These are phyloP conservation scores for Balaenoptera acutorostrata DNA, from an alignment of 2,113 vertebrate genomes.

Conservation along the genomic window DNA sequence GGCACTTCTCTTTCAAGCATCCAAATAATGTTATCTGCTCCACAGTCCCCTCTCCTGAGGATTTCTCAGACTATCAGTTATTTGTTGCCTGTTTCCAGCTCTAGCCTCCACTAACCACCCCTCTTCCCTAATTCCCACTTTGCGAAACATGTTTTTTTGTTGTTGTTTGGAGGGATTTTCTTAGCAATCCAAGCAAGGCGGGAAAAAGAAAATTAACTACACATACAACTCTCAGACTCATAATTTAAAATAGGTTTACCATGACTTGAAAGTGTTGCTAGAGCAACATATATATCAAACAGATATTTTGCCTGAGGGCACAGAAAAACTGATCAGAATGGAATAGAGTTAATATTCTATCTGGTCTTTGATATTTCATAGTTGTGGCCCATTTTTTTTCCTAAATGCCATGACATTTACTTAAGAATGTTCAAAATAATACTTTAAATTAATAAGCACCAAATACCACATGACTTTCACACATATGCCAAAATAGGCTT, in stretches of 20 bases:
- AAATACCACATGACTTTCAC: not conserved
- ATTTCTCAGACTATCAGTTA: not conserved
- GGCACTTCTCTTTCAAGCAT: not conserved
- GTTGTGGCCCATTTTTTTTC: not conserved
- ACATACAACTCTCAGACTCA: not conserved
- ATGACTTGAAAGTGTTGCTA: conserved; percentile 5
- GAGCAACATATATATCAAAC: not conserved
- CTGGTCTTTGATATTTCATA: conserved; percentile 31
- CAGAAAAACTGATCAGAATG: not conserved
- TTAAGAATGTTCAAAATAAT: conserved; percentile 26
- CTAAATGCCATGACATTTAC: conserved; percentile 46
- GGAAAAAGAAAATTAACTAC: conserved; percentile 19
- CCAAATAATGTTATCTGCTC: not conserved
- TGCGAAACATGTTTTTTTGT: not conserved
- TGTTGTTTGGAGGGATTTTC: not conserved
- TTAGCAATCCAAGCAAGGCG: not conserved
- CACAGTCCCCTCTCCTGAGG: not conserved
- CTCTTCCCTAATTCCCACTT: not conserved
- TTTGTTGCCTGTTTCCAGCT: not conserved
- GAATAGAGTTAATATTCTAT: not conserved
- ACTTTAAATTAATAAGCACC: not conserved
- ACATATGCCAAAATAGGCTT: conserved; percentile 6
- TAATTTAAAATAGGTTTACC: not conserved
- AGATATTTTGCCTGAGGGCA: not conserved
- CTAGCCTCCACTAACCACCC: not conserved